Conservation (phyloP, 2,888 invertebrate genomes). For the Drosophila hamatofila region DNA sequence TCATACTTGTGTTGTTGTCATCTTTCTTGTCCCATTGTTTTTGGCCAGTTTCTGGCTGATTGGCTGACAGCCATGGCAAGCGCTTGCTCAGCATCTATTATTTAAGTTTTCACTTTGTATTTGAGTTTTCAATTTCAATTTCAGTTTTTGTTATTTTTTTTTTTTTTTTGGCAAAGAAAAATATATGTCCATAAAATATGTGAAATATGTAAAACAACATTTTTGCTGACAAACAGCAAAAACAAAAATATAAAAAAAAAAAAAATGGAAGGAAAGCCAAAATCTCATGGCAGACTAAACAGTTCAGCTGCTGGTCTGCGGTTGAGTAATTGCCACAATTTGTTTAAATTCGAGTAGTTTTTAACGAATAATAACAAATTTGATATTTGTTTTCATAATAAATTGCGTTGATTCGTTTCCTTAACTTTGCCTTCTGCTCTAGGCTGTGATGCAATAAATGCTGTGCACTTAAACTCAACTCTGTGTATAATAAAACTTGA, state of each 20-base stretch:
- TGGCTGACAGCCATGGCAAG: slow-evolving; percentile 14
- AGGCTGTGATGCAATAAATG: background rate
- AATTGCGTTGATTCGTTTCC: background rate
- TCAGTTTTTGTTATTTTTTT: background rate
- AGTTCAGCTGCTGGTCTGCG: slow-evolving; percentile 24
- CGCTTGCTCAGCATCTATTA: slow-evolving; percentile 14
- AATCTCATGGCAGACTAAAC: slow-evolving; percentile 33
- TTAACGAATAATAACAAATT: background rate
- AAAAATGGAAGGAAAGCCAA: slow-evolving; percentile 4
- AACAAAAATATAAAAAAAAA: background rate
- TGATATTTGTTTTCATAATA: background rate
- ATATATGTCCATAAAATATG: slow-evolving; percentile 1
- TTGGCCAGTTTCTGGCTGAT: slow-evolving; percentile 34
- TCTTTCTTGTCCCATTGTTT: background rate
- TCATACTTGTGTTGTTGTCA: background rate
- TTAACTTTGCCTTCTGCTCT: background rate
- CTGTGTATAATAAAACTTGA: background rate
- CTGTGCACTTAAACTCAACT: background rate
- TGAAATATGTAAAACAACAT: slow-evolving; percentile 19
- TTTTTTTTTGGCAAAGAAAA: background rate
- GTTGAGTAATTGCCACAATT: slow-evolving; percentile 44
- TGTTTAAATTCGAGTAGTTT: slow-evolving; percentile 17
- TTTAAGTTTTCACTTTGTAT: slow-evolving; percentile 8
- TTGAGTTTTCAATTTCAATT: slow-evolving; percentile 20
- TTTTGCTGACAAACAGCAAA: background rate